Evolutionary conservation across 1,140 invertebrate species (phyloP).

Genomic region (Cheumatopsyche charites): DNA sequence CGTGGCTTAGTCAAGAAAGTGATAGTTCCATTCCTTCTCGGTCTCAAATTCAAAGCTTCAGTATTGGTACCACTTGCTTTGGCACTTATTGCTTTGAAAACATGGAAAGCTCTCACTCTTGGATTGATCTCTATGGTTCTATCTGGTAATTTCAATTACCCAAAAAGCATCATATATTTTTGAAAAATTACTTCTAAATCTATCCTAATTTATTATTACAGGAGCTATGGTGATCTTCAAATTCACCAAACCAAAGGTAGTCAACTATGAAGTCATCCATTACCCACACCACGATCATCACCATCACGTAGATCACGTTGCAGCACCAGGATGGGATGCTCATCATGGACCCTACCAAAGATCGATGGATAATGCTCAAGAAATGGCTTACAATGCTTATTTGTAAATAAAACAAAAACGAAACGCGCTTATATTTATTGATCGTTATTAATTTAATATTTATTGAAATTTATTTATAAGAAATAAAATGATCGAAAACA

Average conservation of each 20-base stretch:
- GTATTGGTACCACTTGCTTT: conserved; percentile 79
- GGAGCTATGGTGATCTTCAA: conserved; percentile 85
- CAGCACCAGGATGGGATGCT: conserved; percentile 65
- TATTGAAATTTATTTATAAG: conserved; percentile 45
- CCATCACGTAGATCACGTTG: conserved; percentile 66
- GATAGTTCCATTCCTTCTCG: conserved; percentile 81
- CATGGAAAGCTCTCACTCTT: conserved; percentile 85
- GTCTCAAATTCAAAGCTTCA: conserved; percentile 83
- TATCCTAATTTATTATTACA: conserved; percentile 49
- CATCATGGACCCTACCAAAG: conserved; percentile 68
- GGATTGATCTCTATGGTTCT: conserved; percentile 82
- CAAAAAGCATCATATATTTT: not conserved
- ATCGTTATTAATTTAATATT: conserved; percentile 49
- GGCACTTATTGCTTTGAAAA: conserved; percentile 81
- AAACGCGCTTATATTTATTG: conserved; percentile 43
- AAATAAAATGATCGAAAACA: conserved; percentile 38
- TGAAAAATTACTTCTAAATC: conserved; percentile 9
- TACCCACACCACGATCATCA: conserved; percentile 80
- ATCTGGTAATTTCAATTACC: too few species aligned
- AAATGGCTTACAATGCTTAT: conserved; percentile 71
- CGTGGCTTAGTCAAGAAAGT: conserved; percentile 83
- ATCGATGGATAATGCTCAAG: conserved; percentile 64
- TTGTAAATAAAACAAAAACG: conserved; percentile 50
- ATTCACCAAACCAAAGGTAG: conserved; percentile 81
- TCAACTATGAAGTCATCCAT: conserved; percentile 83